Evolutionary conservation across 2,797 vertebrate species (phyloP), one percentile per base, ranked within the genome.

Genomic region (Ctenopoma multispine): DNA sequence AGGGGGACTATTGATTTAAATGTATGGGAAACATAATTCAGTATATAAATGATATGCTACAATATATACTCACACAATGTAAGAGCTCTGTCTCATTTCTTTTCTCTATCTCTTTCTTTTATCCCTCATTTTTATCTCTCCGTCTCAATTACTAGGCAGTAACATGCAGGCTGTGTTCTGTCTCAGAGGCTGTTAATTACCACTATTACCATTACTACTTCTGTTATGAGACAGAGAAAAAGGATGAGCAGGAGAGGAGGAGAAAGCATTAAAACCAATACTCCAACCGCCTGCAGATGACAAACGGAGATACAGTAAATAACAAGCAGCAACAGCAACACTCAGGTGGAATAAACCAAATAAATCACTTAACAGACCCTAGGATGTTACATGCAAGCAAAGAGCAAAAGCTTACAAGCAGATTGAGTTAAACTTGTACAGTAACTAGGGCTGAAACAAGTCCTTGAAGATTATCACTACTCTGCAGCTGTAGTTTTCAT

Each of bases 161-260:
- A 79, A 61, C 63, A 66, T 43, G 36, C 27, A 40, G 67, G 75
- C 54, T 68, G 48, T 23, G 46, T 62, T 84, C 55, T 27, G 63
- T 71, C 70, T 75, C 58, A 48, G 48, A 81, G 71, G 73, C 75
- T 65, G 51, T 76, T 84, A 84, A 87, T 89, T 83, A 89, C 77
- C 76, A 63, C 57, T 72, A 73, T 75, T 56, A 72, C 58, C 2
- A 43, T 51, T 54, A 65, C 27, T 62, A 70, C 74, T 68, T 71
- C 72, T 82, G 63, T 50, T 67, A 48, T 27, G 70, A 82, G 70
- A 63, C 40, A 61, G 68, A 74, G 46, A 87, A 63, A 74, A 70
- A 57, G 57, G 65, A 6, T 17, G 40, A 43, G 43, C 53, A 58
- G 38, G 49, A 41, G 47, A 40, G 43, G 60, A 63, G 38, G 46